Evolutionary conservation across 1,140 invertebrate species (phyloP).

Genomic region (Palaemon carinicauda): DNA sequence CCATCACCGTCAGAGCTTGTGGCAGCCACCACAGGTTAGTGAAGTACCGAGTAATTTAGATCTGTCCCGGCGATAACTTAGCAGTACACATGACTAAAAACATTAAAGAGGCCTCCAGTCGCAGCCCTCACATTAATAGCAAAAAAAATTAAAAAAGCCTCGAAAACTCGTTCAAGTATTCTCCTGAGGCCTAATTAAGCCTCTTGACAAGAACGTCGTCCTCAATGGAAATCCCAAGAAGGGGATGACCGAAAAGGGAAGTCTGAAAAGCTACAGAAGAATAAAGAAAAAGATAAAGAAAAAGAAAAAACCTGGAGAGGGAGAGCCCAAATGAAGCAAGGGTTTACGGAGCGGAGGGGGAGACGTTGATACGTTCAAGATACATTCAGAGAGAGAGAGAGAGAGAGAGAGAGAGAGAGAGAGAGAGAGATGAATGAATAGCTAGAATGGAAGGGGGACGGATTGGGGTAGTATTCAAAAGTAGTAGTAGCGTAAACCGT

Average conservation of each 20-base stretch:
- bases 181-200: no score
- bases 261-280: neutral
- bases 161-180: no score
- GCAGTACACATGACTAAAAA: no score
- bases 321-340: neutral
- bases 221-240: neutral
- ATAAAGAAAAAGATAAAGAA: neutral
- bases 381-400: neutral
- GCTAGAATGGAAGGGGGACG: neutral
- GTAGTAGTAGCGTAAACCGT: no score
- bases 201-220: no score
- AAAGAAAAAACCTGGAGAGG: neutral
- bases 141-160: no score
- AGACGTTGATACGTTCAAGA: neutral
- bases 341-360: neutral
- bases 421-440: neutral
- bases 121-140: no score
- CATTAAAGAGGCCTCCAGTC: no score
- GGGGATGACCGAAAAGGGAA: neutral
- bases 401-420: slow-evolving; percentile 9
- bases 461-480: neutral
- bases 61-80: no score
- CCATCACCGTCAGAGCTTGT: neutral
- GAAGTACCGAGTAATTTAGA: no score
- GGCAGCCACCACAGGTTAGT: no score